These are phyloP conservation scores for Bolinopsis microptera DNA, from an alignment of 37 sponge, comb jelly and placozoan genomes.

Conservation along the genomic window DNA sequence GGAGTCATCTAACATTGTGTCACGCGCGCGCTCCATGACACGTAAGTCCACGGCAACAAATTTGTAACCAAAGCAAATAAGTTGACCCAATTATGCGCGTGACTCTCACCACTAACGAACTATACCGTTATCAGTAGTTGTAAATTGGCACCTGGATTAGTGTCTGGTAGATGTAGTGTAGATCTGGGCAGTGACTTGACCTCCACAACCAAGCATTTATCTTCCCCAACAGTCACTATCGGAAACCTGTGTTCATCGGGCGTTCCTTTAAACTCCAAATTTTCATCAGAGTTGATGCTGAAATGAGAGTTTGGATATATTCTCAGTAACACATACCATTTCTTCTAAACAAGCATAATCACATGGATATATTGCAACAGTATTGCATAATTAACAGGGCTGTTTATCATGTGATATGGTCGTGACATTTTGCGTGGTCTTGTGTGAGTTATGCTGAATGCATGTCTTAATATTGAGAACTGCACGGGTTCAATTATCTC, in stretches of 20 bases:
- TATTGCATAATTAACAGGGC: too few relatives aligned
- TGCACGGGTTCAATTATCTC: too few relatives aligned
- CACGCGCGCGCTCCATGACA: background rate
- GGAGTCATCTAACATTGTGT: background rate
- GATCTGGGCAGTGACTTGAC: background rate
- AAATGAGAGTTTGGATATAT: background rate
- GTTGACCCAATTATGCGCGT: background rate
- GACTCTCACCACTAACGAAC: background rate
- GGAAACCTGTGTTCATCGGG: conserved; percentile 15
- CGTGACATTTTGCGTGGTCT: too few relatives aligned
- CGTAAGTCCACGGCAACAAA: background rate
- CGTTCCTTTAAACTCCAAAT: background rate
- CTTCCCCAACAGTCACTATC: background rate
- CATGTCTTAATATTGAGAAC: too few relatives aligned
- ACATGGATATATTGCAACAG: too few relatives aligned
- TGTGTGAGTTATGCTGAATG: too few relatives aligned
- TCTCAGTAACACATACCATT: background rate
- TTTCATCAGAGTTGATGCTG: background rate
- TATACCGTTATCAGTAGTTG: too few relatives aligned
- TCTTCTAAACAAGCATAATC: background rate
- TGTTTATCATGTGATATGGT: too few relatives aligned
- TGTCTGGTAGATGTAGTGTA: background rate
- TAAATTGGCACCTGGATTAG: background rate
- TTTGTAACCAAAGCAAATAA: conserved; percentile 12
- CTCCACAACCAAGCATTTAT: background rate